Conservation (phyloP, 2,797 vertebrate genomes). For the Myotis vivesi region DNA sequence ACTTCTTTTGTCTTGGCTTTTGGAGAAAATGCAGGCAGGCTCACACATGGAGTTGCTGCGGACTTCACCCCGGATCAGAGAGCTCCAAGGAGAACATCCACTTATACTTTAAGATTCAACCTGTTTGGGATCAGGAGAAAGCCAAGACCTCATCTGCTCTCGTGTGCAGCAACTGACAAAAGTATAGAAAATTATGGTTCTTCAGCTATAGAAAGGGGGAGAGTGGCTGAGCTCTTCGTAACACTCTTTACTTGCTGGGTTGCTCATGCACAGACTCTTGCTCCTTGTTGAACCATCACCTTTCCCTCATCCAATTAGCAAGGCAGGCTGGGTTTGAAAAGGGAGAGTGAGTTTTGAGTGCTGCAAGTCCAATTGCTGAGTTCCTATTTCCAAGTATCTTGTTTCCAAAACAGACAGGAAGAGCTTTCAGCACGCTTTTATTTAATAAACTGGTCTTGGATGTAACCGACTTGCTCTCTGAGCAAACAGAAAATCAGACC, state of each 20-base stretch:
- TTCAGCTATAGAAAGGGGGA: neutral
- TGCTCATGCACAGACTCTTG: neutral
- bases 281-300: neutral
- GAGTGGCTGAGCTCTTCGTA: neutral
- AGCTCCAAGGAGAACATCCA: conserved; percentile 36
- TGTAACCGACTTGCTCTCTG: neutral
- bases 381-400: conserved; percentile 59
- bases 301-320: neutral
- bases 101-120: conserved; percentile 20
- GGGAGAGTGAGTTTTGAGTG: neutral
- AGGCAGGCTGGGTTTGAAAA: conserved; percentile 56
- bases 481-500: conserved; percentile 51
- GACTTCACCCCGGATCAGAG: neutral
- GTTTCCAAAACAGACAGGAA: conserved; percentile 54
- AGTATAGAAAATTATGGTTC: conserved; percentile 11
- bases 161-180: neutral
- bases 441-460: conserved; percentile 52
- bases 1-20: conserved; percentile 6
- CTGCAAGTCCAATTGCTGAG: conserved; percentile 30
- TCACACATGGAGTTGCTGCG: neutral
- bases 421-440: neutral
- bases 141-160: neutral
- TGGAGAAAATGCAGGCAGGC: neutral
- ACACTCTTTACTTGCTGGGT: neutral
- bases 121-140: conserved; percentile 29